These are phyloP conservation scores for Microctonus brassicae DNA, from an alignment of 2,888 invertebrate species.

Conservation along the genomic window DNA sequence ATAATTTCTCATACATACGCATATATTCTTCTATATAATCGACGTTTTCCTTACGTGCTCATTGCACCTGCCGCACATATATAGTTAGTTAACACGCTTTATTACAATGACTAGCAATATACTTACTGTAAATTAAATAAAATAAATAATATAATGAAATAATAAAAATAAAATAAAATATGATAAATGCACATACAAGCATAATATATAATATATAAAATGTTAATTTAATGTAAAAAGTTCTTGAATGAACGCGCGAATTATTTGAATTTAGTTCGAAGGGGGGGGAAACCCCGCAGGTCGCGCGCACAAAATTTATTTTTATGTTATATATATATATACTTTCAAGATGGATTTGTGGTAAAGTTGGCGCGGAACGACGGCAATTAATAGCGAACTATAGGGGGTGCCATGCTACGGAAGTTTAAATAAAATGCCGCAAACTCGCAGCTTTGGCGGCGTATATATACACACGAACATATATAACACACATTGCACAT, in stretches of 20 bases:
- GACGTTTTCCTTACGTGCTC: slow-evolving; percentile 44
- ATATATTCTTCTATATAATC: slow-evolving; percentile 39
- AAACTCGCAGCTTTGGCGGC: slow-evolving; percentile 63
- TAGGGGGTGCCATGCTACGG: slow-evolving; percentile 62
- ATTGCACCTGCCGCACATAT: slow-evolving; percentile 35
- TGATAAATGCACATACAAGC: neutral
- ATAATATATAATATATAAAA: neutral
- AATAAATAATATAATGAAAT: slow-evolving; percentile 3
- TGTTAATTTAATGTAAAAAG: neutral
- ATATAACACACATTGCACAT: slow-evolving; percentile 10
- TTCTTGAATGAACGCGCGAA: neutral
- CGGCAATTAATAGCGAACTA: slow-evolving; percentile 67
- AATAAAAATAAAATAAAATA: slow-evolving; percentile 21
- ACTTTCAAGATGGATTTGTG: slow-evolving; percentile 65
- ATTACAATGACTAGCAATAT: slow-evolving; percentile 15
- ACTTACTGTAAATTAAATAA: slow-evolving; percentile 6
- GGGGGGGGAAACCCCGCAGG: slow-evolving; percentile 42
- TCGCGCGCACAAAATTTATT: slow-evolving; percentile 36
- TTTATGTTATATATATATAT: too few species aligned
- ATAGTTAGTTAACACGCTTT: slow-evolving; percentile 26
- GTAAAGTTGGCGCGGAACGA: slow-evolving; percentile 64
- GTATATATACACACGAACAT: slow-evolving; percentile 42
- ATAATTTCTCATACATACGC: slow-evolving; percentile 54
- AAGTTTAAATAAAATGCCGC: slow-evolving; percentile 61
- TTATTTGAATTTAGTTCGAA: slow-evolving; percentile 29